Evolutionary conservation across 2,113 vertebrate genomes (phyloP).

Genomic region (Tragulus kanchil): DNA sequence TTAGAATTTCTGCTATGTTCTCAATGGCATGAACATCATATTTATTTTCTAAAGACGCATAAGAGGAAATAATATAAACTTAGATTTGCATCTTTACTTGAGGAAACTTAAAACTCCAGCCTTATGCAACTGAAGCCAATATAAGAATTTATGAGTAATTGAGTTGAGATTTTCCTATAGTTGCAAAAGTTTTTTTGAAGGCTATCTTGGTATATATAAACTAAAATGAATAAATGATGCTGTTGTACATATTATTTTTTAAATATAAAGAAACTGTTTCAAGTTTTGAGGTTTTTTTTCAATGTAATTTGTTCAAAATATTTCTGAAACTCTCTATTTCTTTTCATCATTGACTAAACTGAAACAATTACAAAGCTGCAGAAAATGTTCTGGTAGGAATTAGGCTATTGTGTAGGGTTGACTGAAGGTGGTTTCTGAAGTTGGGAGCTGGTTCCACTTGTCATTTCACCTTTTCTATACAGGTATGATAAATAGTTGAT

Average conservation of each 20-base stretch:
- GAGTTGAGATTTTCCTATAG: background rate
- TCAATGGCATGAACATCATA: background rate
- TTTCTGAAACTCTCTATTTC: background rate
- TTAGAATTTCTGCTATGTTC: background rate
- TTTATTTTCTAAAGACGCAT: background rate
- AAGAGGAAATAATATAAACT: background rate
- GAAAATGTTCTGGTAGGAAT: background rate
- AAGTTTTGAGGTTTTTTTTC: background rate
- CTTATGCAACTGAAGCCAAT: background rate
- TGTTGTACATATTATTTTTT: background rate
- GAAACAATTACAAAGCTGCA: background rate
- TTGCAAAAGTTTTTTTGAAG: background rate
- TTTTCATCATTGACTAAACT: background rate
- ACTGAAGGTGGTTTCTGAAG: background rate
- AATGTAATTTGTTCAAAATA: background rate
- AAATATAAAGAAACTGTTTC: background rate
- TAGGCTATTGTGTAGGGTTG: background rate
- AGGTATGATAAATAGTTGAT: background rate
- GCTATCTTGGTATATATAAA: background rate
- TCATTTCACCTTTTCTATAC: background rate
- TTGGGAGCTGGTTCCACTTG: background rate
- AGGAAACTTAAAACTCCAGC: background rate
- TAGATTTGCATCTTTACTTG: conserved; percentile 25
- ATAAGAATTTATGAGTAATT: background rate
- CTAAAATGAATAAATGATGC: background rate